A percentile compares a stretch with the other conserved stretches of the same genome.
Evolutionary conservation across 1,140 invertebrate species (phyloP).

Genomic region (Brachionus koreanus): DNA sequence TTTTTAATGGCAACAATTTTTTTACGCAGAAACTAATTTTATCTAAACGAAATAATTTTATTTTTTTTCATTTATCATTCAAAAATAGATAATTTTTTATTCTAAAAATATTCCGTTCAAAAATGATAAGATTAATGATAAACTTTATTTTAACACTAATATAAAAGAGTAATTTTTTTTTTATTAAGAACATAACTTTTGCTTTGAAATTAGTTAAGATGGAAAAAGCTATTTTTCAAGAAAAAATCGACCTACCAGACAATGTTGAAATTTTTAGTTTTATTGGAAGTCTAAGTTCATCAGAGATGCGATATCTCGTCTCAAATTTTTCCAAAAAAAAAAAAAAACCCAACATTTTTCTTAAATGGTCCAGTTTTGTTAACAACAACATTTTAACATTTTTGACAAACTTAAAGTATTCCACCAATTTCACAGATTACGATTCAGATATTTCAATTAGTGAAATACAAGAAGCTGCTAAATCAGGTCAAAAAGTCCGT

Average conservation of each 20-base stretch:
- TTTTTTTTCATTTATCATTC: too few relatives aligned
- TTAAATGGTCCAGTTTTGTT: slow-evolving; percentile 17
- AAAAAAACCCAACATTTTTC: background rate
- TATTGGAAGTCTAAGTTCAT: background rate
- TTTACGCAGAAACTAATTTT: too few relatives aligned
- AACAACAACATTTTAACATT: background rate
- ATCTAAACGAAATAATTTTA: too few relatives aligned
- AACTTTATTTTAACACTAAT: too few relatives aligned
- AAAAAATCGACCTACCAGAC: background rate
- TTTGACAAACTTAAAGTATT: background rate
- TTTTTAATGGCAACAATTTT: too few relatives aligned
- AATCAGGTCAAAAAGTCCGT: background rate
- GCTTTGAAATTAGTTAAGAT: background rate
- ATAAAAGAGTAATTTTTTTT: too few relatives aligned
- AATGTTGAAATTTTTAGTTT: background rate
- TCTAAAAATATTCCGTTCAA: too few relatives aligned
- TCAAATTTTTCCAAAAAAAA: background rate
- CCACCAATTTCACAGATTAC: background rate
- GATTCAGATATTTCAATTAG: background rate
- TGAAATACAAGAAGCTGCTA: background rate
- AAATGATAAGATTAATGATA: too few relatives aligned
- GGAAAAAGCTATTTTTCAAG: background rate
- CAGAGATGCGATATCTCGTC: background rate
- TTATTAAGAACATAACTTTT: too few relatives aligned
- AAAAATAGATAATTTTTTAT: too few relatives aligned